Evolutionary conservation across 2,113 vertebrate genomes (phyloP).

Genomic region (Nothoprocta pentlandii): DNA sequence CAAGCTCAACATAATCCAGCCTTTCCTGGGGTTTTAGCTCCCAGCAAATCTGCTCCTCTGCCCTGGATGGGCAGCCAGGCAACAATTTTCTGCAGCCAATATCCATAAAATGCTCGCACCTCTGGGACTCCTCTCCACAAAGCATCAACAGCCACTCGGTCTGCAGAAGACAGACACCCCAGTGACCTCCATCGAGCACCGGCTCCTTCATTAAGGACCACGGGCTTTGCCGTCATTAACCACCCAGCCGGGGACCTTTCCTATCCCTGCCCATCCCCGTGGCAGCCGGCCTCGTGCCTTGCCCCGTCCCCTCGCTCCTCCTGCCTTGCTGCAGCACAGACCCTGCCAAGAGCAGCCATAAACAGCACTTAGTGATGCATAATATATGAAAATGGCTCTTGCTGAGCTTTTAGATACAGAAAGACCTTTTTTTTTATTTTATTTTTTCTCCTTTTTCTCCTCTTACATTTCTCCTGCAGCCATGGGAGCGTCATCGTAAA

Average conservation of each 20-base stretch:
- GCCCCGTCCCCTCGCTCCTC: neutral
- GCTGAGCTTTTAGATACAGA: constrained; percentile 24
- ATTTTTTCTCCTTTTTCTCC: neutral
- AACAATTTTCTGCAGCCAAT: neutral
- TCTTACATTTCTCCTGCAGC: constrained; percentile 20
- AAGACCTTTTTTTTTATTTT: neutral
- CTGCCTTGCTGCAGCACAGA: neutral
- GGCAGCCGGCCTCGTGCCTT: neutral
- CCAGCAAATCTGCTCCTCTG: neutral
- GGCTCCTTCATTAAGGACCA: too few relatives aligned
- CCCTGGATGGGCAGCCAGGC: neutral
- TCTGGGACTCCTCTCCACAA: neutral
- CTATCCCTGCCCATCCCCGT: neutral
- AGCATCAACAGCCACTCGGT: fast-evolving
- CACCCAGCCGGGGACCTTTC: neutral
- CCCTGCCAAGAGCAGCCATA: neutral
- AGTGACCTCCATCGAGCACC: fast-evolving
- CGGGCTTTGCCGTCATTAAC: neutral
- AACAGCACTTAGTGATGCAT: constrained; percentile 26
- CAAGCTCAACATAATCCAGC: neutral
- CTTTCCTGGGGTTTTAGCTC: neutral
- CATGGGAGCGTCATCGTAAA: neutral
- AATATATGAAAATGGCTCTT: constrained; percentile 15
- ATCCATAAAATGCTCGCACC: neutral
- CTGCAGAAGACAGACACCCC: neutral